Evolutionary conservation across 2,797 vertebrate genomes (phyloP), one percentile per base, ranked within the genome.

Genomic region (Todus mexicanus): DNA sequence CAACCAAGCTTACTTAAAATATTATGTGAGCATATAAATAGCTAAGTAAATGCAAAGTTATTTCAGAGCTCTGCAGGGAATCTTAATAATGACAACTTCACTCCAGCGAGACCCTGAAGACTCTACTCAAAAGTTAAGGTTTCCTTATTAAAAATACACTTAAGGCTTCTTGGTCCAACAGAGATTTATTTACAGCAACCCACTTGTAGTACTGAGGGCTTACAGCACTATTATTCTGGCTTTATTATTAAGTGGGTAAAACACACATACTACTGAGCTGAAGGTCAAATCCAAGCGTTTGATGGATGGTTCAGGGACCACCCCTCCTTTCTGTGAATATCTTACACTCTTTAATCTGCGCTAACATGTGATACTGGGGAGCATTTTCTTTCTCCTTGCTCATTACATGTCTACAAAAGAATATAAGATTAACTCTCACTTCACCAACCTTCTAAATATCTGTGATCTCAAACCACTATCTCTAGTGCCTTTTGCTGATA

Each of bases 131-230:
- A 94, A 91, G 14, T 72, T 79, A 37, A 75, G 29, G 15, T 54
- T 90, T 90, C 16, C 33, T 61, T 64, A 83, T 73, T 64, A 74
- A 86, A 91, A 95, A 77, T 33, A 88, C 4, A 64, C 38, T 81
- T 63, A 74, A 68, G 27, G 17, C n/a, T 68, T 89, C 63, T 59
- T 53, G 65, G 71, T 87, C 68, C 57, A 83, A 61, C 10, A 71
- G 60, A 90, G 60, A 68, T 89, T 81, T 94, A 95, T 92, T 94
- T 93, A 82, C 51, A 89, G 43, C 21, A 87, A 70, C 19, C 33
- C 25, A 53, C 25, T 88, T 84, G 19, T 35, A 51, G n/a, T 47
- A 59, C 21, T 18, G 38, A 88, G 15, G 16, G 40, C 38, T 75
- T 75, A 7, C 15, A 93, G 63, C 22, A 48, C 54, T 61, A 20